phyloP scores from a whole-genome alignment of 2,888 invertebrate species.

The Tuberolachnus salignus region DNA sequence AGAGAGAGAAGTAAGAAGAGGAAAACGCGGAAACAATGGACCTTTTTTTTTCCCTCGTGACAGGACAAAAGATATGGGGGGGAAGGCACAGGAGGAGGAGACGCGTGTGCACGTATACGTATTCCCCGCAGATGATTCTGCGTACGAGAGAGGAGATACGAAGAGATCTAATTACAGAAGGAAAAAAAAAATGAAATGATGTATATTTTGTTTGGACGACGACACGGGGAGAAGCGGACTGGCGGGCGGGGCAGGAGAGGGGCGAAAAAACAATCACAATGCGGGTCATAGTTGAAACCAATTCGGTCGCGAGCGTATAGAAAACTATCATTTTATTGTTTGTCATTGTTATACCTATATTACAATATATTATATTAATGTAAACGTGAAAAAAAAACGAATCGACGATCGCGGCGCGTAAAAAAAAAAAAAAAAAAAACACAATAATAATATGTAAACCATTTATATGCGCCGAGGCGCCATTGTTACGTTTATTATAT shows the following conservation, averaged over 20 bases:
- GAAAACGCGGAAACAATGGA: conserved; percentile 55
- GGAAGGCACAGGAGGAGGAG: neutral
- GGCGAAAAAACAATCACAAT: conserved; percentile 28
- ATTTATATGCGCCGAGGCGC: conserved; percentile 40
- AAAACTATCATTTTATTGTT: conserved; percentile 49
- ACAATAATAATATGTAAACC: conserved; percentile 37
- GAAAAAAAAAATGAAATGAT: conserved; percentile 36
- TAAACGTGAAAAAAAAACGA: conserved; percentile 20
- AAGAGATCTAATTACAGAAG: conserved; percentile 54
- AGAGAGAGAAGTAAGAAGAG: conserved; percentile 38
- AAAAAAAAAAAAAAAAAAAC: no score
- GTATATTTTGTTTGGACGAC: conserved; percentile 49
- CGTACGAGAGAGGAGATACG: conserved; percentile 23
- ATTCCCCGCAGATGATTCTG: no score
- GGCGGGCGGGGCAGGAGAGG: neutral
- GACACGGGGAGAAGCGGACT: neutral
- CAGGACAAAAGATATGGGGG: conserved; percentile 45
- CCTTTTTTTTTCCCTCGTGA: conserved; percentile 8
- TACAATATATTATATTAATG: neutral
- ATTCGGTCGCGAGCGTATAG: conserved; percentile 35
- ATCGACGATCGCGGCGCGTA: conserved; percentile 46
- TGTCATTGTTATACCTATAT: conserved; percentile 41
- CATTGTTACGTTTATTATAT: conserved; percentile 21
- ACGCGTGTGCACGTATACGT: neutral
- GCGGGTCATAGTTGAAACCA: conserved; percentile 56